phyloP scores from a whole-genome alignment of 2,888 invertebrate species.

The Patella depressa region DNA sequence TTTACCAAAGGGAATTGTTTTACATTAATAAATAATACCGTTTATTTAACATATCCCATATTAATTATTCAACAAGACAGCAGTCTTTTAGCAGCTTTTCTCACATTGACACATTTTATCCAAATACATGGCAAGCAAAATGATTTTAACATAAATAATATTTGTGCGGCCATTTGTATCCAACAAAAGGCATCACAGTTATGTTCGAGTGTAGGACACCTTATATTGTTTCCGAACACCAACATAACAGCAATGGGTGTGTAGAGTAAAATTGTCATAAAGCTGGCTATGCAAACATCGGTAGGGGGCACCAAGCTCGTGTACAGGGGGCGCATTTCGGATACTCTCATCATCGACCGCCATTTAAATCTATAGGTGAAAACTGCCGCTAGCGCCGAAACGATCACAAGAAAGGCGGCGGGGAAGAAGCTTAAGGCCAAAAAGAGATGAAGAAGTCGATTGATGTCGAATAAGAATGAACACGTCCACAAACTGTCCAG shows the following conservation, averaged over 20 bases:
- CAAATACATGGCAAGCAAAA: constrained; percentile 1
- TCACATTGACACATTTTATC: background rate
- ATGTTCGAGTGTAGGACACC: background rate
- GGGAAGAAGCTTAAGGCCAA: background rate
- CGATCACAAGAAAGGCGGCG: background rate
- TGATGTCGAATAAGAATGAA: background rate
- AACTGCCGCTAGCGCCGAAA: background rate
- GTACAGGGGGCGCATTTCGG: background rate
- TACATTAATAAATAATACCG: too few species aligned
- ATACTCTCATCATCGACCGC: background rate
- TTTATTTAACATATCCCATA: too few species aligned
- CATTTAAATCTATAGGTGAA: background rate
- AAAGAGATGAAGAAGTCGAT: background rate
- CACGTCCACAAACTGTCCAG: background rate
- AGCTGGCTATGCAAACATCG: background rate
- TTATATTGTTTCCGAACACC: background rate
- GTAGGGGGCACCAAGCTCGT: background rate
- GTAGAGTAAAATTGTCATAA: background rate
- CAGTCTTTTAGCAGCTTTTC: background rate
- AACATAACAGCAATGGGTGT: constrained; percentile 4
- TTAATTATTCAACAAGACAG: background rate
- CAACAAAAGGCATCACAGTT: constrained; percentile 2
- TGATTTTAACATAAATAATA: background rate
- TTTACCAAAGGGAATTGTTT: too few species aligned
- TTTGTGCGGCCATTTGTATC: constrained; percentile 1